Conservation (phyloP, 2,888 invertebrate genomes). For the Zaprionus obscuricornis region DNA sequence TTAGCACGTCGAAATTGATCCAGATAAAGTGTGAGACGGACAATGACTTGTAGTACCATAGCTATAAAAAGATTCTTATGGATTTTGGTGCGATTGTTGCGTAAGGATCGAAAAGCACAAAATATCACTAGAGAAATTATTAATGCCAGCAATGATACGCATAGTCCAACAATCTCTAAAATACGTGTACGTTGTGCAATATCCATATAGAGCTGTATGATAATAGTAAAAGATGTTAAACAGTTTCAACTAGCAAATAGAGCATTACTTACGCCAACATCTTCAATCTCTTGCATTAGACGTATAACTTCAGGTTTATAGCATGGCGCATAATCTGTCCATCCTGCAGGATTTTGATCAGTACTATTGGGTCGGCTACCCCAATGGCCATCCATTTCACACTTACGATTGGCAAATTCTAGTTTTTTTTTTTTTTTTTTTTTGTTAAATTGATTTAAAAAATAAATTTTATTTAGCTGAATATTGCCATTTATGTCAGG, state of each 20-base stretch:
- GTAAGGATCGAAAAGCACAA: slow-evolving; percentile 90
- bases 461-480: too few relatives aligned
- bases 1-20: slow-evolving; percentile 86
- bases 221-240: background rate
- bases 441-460: background rate
- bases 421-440: too few relatives aligned
- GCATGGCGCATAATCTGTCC: slow-evolving; percentile 93
- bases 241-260: background rate
- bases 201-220: slow-evolving; percentile 86
- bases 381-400: slow-evolving; percentile 89
- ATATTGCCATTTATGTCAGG: too few relatives aligned
- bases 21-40: slow-evolving; percentile 89
- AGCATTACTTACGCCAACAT: slow-evolving; percentile 81
- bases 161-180: slow-evolving; percentile 93
- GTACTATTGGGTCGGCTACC: slow-evolving; percentile 84
- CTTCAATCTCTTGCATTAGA: slow-evolving; percentile 85
- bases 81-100: slow-evolving; percentile 92
- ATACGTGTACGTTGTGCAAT: slow-evolving; percentile 89
- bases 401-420: slow-evolving; percentile 89
- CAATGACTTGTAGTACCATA: slow-evolving; percentile 90
- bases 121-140: slow-evolving; percentile 91
- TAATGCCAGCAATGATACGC: slow-evolving; percentile 90
- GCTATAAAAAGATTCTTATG: slow-evolving; percentile 93
- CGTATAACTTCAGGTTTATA: slow-evolving; percentile 88
- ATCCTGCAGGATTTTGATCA: slow-evolving; percentile 85